These are phyloP conservation scores for Myotis findleyi DNA, from an alignment of 2,797 vertebrate species.

Conservation along the genomic window DNA sequence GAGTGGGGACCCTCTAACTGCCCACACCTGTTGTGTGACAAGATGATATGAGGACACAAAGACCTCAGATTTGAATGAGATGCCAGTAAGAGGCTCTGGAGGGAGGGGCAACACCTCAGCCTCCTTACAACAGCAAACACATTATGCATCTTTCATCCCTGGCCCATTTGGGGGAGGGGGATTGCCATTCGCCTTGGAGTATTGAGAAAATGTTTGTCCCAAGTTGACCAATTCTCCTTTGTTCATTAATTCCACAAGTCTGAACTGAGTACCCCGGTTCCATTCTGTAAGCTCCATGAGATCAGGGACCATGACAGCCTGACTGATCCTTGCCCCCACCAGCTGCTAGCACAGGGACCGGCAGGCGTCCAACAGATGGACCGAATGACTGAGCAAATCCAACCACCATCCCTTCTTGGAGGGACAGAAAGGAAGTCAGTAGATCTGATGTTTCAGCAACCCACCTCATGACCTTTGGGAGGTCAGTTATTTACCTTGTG, in stretches of 20 bases:
- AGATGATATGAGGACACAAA: neutral
- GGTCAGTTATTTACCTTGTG: neutral
- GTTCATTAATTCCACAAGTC: neutral
- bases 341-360: neutral
- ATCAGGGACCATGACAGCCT: neutral
- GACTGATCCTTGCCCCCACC: neutral
- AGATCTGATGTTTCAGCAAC: neutral
- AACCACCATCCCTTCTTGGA: neutral
- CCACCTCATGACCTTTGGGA: neutral
- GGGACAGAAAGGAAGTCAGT: neutral
- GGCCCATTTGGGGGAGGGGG: accelerated
- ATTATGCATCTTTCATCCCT: neutral
- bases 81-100: neutral
- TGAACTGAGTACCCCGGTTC: neutral
- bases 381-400: neutral
- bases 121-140: neutral
- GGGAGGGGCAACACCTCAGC: neutral
- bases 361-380: neutral
- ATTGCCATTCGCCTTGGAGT: no score
- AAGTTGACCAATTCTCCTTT: neutral
- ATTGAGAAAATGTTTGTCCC: neutral
- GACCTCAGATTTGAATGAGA: neutral
- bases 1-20: no score
- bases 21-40: neutral
- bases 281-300: neutral